Evolutionary conservation across 2,113 vertebrate genomes (phyloP), one percentile per base, ranked within the genome.

Genomic region (Isurus oxyrinchus): DNA sequence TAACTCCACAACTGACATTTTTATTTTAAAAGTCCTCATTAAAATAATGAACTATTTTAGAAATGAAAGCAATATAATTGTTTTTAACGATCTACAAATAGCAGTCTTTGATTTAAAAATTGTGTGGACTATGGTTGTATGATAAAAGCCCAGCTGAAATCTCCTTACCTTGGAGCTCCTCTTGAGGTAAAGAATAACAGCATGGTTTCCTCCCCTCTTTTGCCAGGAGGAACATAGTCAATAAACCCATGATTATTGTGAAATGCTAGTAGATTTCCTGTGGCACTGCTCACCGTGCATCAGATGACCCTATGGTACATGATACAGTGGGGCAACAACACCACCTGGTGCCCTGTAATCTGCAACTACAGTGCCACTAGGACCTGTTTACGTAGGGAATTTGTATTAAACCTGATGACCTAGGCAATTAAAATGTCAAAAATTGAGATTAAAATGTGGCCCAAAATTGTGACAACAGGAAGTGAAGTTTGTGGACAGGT

Each of bases 1-100:
- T 55, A 69, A 72, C 66, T 49, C 27, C 49, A 53, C 94, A 72
- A 95, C 90, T 94, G 90, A 19, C 90, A 63, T 94, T 94, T 72
- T 95, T 72, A 72, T 53, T 95, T 76, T 23, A 53, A 11, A 55
- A 95, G 49, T 35, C 66, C 67, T 95, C 94, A 49, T 95, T 95
- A 95, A 95, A 95, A 72, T 53, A 95, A 95, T 72, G 67, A 95
- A 44, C 67, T 95, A 31, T 35, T 72, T 95, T 95, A 72, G 27
- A 95, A 95, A 95, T 55, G 53, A 53, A 49, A 31, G 94, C 94
- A 72, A 49, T 49, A 72, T 76, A 49, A 95, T 95, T 72, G 59
- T 49, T 55, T n/a, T 95, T 55, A 72, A 55, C 19, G 23, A 72
- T 55, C 94, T 72, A 95, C 67, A 55, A 72, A 55, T 53, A 95